These are phyloP conservation scores for Onchidella celtica DNA, from an alignment of 2,888 invertebrate genomes.

Conservation along the genomic window DNA sequence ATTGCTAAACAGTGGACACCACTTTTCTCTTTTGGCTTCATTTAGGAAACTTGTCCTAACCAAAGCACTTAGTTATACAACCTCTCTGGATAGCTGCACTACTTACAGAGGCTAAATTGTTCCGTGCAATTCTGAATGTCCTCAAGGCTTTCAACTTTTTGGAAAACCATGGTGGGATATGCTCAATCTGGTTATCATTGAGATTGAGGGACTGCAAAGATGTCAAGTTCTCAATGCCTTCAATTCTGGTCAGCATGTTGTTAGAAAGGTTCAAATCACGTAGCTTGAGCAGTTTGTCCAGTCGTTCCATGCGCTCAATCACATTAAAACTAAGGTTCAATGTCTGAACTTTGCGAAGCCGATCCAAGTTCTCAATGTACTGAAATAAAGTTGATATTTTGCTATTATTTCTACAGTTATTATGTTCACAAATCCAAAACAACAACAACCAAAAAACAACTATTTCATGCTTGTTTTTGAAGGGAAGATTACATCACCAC, in stretches of 20 bases:
- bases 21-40: too few relatives aligned
- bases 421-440: too few relatives aligned
- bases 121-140: conserved; percentile 72
- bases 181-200: conserved; percentile 75
- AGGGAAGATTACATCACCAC: too few relatives aligned
- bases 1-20: too few relatives aligned
- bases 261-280: conserved; percentile 75
- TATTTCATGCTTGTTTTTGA: too few relatives aligned
- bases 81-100: too few relatives aligned
- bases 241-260: conserved; percentile 75
- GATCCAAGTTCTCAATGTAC: conserved; percentile 79
- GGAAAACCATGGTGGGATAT: conserved; percentile 75
- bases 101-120: conserved; percentile 76
- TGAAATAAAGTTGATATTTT: too few relatives aligned
- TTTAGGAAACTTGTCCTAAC: too few relatives aligned
- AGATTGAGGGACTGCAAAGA: conserved; percentile 75
- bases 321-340: conserved; percentile 76
- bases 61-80: too few relatives aligned
- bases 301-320: conserved; percentile 78
- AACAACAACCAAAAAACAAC: too few relatives aligned
- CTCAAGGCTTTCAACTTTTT: conserved; percentile 75
- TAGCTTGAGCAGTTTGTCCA: conserved; percentile 75
- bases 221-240: conserved; percentile 73
- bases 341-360: conserved; percentile 69
- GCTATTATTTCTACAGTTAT: too few relatives aligned